Conservation (phyloP, 2,797 vertebrate species). For the Cephalopachus bancanus region DNA sequence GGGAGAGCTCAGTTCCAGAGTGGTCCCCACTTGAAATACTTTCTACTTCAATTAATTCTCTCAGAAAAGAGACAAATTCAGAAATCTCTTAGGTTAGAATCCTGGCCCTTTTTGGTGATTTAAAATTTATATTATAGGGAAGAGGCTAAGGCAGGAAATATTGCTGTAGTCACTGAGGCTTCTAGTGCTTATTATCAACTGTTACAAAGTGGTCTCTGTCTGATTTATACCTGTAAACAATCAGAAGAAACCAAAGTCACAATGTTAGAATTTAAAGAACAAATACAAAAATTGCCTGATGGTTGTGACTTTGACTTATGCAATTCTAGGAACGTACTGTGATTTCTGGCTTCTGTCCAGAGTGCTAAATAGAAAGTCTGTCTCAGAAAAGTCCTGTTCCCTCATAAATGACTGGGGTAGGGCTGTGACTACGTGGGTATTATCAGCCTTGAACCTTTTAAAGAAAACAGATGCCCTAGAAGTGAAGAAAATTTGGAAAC, state of each 20-base stretch:
- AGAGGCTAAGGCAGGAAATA: constrained; percentile 47
- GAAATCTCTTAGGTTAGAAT: constrained; percentile 52
- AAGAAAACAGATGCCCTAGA: constrained; percentile 76
- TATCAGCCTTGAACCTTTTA: constrained; percentile 60
- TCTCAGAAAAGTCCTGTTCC: background rate
- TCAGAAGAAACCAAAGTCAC: constrained; percentile 61
- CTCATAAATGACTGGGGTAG: constrained; percentile 15
- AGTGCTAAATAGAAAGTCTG: constrained; percentile 4
- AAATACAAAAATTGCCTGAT: constrained; percentile 43
- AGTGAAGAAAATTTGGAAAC: constrained; percentile 79
- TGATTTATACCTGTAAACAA: constrained; percentile 55
- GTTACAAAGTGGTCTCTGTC: constrained; percentile 7
- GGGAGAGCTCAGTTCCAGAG: background rate
- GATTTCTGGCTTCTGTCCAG: constrained; percentile 58
- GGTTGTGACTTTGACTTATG: constrained; percentile 13
- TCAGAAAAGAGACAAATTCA: constrained; percentile 44
- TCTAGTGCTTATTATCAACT: background rate
- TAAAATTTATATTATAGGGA: constrained; percentile 54
- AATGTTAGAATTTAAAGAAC: constrained; percentile 37
- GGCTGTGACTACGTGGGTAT: constrained; percentile 26
- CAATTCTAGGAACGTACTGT: constrained; percentile 28
- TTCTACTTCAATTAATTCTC: constrained; percentile 56
- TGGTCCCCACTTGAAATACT: background rate
- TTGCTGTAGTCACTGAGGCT: background rate
- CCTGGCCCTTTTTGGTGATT: constrained; percentile 25